Percentiles rank a stretch among this genome's conserved stretches.
These are phyloP conservation scores for Girardinichthys multiradiatus DNA, from an alignment of 2,113 vertebrate species.

Conservation along the genomic window DNA sequence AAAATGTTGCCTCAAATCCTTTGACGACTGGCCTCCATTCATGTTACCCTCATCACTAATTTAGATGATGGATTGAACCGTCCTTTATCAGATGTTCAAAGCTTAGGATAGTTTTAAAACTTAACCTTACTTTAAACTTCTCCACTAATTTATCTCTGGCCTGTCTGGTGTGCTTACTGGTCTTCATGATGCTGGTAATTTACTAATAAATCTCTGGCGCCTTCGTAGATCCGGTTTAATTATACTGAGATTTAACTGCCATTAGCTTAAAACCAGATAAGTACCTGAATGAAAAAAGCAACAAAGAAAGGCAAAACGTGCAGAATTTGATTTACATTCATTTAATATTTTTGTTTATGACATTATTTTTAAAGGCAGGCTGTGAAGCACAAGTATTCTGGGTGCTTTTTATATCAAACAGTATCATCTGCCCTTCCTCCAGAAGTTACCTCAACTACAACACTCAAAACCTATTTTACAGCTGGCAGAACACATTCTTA, in stretches of 20 bases:
- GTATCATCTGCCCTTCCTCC: conserved; percentile 38
- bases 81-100: too few species aligned
- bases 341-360: conserved; percentile 65
- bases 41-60: too few species aligned
- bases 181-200: too few species aligned
- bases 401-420: conserved; percentile 56
- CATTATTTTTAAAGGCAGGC: conserved; percentile 68
- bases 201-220: too few species aligned
- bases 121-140: too few species aligned
- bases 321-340: conserved; percentile 66
- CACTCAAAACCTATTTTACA: conserved; percentile 47
- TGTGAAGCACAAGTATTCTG: conserved; percentile 67
- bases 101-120: too few species aligned
- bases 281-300: not conserved
- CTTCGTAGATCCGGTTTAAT: too few species aligned
- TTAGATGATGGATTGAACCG: too few species aligned
- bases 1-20: too few species aligned
- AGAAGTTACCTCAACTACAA: conserved; percentile 39
- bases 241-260: not conserved
- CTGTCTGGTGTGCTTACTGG: too few species aligned
- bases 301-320: not conserved
- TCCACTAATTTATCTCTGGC: too few species aligned
- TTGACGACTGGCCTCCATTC: too few species aligned
- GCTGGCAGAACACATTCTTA: conserved; percentile 56
- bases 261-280: not conserved